These are phyloP conservation scores for Maylandia zebra DNA, from an alignment of 2,113 vertebrate genomes.

Conservation along the genomic window DNA sequence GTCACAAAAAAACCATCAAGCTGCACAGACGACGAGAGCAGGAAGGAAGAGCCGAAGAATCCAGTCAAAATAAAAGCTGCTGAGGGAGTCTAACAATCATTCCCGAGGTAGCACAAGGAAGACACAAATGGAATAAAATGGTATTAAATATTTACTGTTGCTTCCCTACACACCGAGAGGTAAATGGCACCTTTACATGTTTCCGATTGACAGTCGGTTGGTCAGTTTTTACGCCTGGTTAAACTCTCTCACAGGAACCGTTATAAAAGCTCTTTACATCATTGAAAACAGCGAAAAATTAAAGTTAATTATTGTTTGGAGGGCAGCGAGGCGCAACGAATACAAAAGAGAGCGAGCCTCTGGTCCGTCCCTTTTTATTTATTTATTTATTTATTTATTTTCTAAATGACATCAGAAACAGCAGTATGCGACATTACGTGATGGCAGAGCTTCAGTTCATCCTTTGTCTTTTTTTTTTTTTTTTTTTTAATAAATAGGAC, in stretches of 20 bases:
- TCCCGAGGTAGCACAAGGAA: background rate
- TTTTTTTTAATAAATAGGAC: too few relatives aligned
- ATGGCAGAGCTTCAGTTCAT: too few relatives aligned
- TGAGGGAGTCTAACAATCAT: background rate
- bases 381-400: too few relatives aligned
- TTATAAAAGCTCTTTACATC: background rate
- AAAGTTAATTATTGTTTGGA: background rate
- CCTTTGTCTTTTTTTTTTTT: too few relatives aligned
- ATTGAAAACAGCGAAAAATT: background rate
- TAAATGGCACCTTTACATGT: background rate
- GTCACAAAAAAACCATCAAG: background rate
- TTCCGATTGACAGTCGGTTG: background rate
- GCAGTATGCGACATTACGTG: too few relatives aligned
- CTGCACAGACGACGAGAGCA: fast-evolving
- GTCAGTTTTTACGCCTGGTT: background rate
- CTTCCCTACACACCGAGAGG: background rate
- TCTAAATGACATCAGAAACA: too few relatives aligned
- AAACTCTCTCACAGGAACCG: background rate
- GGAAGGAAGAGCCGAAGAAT: background rate
- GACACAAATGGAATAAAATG: background rate
- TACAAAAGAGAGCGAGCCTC: background rate
- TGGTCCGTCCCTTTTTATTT: background rate
- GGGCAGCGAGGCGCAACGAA: background rate
- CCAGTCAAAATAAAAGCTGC: background rate
- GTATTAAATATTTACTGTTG: background rate